These are phyloP conservation scores for Pyrgilauda ruficollis DNA, from an alignment of 2,113 vertebrate genomes.

Conservation along the genomic window DNA sequence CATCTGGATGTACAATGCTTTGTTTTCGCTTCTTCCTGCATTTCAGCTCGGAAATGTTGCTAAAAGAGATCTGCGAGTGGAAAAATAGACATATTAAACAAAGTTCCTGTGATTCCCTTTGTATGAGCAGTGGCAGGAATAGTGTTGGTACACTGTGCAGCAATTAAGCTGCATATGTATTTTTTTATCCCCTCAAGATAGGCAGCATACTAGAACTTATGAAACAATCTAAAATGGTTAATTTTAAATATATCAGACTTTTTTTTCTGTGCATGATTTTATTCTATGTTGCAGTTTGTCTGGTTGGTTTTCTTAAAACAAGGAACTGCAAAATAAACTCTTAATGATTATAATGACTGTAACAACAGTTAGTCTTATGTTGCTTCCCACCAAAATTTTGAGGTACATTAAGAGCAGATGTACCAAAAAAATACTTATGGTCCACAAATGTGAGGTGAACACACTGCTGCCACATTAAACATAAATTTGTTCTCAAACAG, in stretches of 20 bases:
- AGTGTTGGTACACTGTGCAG: neutral
- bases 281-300: neutral
- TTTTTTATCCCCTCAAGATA: neutral
- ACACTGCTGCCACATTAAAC: neutral
- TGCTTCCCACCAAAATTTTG: neutral
- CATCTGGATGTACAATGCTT: neutral
- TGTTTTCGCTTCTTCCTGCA: neutral
- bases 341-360: neutral
- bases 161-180: neutral
- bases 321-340: neutral
- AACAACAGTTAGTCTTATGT: neutral
- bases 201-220: neutral
- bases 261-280: neutral
- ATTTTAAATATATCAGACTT: neutral
- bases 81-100: neutral
- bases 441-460: neutral
- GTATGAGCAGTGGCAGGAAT: neutral
- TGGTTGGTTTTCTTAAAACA: neutral
- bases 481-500: neutral
- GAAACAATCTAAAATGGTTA: neutral
- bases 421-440: neutral
- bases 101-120: neutral
- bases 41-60: neutral
- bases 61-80: neutral
- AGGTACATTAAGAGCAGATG: neutral